Evolutionary conservation across 2,888 invertebrate species (phyloP), one percentile per base, ranked within the genome.

Genomic region (Hypolimnas misippus): DNA sequence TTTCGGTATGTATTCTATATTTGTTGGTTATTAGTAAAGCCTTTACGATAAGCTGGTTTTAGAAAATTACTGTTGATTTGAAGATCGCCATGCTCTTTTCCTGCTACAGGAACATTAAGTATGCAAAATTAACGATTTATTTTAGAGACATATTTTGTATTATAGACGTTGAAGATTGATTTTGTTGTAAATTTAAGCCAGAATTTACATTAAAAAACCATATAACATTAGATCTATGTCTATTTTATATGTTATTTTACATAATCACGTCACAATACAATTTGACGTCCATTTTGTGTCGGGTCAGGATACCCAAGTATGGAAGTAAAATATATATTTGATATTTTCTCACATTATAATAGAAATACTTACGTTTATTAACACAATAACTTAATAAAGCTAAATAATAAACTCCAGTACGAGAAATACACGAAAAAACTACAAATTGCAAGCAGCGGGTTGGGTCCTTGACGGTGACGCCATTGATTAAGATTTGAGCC

Each of bases 201-300:
- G 14, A 58, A 38, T 0, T 1, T 14, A 17, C 7, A 19, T 8
- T 14, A 4, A 1, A 29, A 29, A 33, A 8, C 16, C 12, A 17
- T 38, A n/a, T n/a, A 29, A 7, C 53, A n/a, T 35, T 33, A 62
- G 21, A 19, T 21, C n/a, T n/a, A 46, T 17, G 44, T 6, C 50
- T 7, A 35, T 25, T 6, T 57, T 31, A 65, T 44, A 60, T 60
- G 54, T 68, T 64, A 84, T 83, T 87, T 89, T 88, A 88, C 82
- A 88, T 88, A 89, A 89, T 89, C 89, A 87, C 84, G 86, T 84
- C 86, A 89, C 86, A 84, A 84, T 78, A 81, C 77, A 78, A 76
- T 77, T 71, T 83, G 90, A 89, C 90, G 89, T 89, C 90, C 90
- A 91, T 90, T 89, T 90, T 91, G 90, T 89, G 79, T 76, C 73